Conservation (phyloP, 2,113 vertebrate genomes). For the Vulpes vulpes region DNA sequence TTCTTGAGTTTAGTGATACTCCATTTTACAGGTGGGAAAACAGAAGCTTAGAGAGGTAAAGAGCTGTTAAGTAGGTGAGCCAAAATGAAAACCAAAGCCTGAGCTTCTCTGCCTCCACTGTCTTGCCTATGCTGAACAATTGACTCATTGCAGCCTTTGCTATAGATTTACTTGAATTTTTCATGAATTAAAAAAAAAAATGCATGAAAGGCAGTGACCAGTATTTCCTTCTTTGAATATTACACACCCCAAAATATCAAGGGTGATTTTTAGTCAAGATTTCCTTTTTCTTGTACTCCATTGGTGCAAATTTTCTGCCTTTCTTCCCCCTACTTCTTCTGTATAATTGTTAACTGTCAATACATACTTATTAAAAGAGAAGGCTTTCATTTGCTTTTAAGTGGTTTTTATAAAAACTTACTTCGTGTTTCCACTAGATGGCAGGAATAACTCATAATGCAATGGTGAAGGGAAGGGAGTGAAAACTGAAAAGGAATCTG, state of each 20-base stretch:
- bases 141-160: neutral
- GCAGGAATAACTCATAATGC: conserved; percentile 13
- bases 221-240: neutral
- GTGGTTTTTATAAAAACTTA: neutral
- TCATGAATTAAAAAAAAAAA: neutral
- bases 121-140: neutral
- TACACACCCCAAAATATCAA: neutral
- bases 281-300: neutral
- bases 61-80: neutral
- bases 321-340: neutral
- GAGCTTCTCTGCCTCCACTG: neutral
- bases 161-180: neutral
- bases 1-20: neutral
- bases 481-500: neutral
- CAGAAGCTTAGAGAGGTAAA: neutral
- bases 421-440: conserved; percentile 68
- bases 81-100: neutral
- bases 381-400: conserved; percentile 5
- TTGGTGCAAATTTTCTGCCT: neutral
- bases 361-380: neutral
- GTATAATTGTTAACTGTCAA: neutral
- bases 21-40: neutral
- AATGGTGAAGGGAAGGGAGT: neutral
- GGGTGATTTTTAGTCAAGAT: neutral
- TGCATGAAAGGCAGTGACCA: neutral